These are phyloP conservation scores for Solenopsis invicta DNA, from an alignment of 1,140 invertebrate genomes.

Conservation along the genomic window DNA sequence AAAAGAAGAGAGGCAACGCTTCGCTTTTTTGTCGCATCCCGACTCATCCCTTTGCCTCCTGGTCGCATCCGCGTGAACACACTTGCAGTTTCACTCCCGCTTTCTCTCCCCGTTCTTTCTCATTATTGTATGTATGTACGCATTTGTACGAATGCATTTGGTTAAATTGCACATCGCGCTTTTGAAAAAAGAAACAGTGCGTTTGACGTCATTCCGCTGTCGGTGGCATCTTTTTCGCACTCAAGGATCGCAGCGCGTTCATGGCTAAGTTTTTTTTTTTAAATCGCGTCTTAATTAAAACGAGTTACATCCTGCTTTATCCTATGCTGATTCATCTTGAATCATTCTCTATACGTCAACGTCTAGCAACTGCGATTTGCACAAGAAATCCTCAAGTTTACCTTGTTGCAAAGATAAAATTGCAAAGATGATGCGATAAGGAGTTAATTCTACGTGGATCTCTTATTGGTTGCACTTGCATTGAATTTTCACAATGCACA, in stretches of 20 bases:
- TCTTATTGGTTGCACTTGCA: not conserved
- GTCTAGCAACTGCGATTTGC: not conserved
- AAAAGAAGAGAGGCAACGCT: slow-evolving; percentile 30
- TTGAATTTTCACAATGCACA: slow-evolving; percentile 3
- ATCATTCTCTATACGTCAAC: not conserved
- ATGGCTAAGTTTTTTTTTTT: not conserved
- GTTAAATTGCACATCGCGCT: slow-evolving; percentile 4
- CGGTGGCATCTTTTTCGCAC: not conserved
- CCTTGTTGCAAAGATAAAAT: slow-evolving; percentile 13
- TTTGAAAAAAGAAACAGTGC: not conserved
- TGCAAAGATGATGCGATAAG: not conserved
- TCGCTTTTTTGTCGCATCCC: slow-evolving; percentile 22
- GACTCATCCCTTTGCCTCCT: not conserved
- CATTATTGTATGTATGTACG: not conserved
- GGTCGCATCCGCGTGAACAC: not conserved
- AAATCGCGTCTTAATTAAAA: slow-evolving; percentile 47
- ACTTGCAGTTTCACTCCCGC: slow-evolving; percentile 18
- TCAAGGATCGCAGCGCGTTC: slow-evolving; percentile 7
- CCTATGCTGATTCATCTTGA: slow-evolving; percentile 22
- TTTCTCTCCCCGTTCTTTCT: slow-evolving; percentile 24
- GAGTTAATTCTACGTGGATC: slow-evolving; percentile 2
- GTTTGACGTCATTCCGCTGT: slow-evolving; percentile 34
- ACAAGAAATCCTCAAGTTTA: slow-evolving; percentile 20
- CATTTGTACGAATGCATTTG: slow-evolving; percentile 15
- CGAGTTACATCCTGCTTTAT: slow-evolving; percentile 22